These are phyloP conservation scores for Drosophila guanche DNA, from an alignment of 1,140 invertebrate species.

Conservation along the genomic window DNA sequence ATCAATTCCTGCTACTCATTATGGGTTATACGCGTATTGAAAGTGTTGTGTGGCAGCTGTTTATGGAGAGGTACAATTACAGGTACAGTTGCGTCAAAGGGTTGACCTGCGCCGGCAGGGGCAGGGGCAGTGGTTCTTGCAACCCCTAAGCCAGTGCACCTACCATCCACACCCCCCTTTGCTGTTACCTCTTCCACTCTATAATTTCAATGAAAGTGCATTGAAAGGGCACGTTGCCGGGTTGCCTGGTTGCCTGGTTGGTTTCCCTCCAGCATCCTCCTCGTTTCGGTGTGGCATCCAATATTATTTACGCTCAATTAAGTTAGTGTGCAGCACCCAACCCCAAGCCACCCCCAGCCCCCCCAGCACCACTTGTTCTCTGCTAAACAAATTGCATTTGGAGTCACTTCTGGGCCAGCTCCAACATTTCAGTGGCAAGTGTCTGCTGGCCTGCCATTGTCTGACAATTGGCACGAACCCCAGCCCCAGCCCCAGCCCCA, in stretches of 20 bases:
- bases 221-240: conserved; percentile 7
- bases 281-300: not conserved
- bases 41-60: too few species aligned
- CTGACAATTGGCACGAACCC: conserved; percentile 1
- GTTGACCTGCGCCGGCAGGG: too few species aligned
- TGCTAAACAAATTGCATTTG: conserved; percentile 51
- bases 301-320: conserved; percentile 72
- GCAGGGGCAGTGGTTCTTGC: too few species aligned
- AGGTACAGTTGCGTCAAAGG: too few species aligned
- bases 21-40: too few species aligned
- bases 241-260: conserved; percentile 9
- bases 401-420: conserved; percentile 22
- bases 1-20: too few species aligned
- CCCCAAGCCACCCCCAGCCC: not conserved
- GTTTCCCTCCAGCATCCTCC: not conserved
- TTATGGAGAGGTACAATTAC: too few species aligned
- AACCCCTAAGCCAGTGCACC: too few species aligned
- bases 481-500: too few species aligned
- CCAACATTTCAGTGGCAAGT: too few species aligned
- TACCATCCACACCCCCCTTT: too few species aligned
- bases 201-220: conserved; percentile 38
- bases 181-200: not conserved
- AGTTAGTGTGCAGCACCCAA: conserved; percentile 24
- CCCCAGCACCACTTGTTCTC: not conserved
- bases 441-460: conserved; percentile 35